Evolutionary conservation across 53 echinoderm and acorn worm species (phyloP).

Genomic region (Glandiceps talaboti): DNA sequence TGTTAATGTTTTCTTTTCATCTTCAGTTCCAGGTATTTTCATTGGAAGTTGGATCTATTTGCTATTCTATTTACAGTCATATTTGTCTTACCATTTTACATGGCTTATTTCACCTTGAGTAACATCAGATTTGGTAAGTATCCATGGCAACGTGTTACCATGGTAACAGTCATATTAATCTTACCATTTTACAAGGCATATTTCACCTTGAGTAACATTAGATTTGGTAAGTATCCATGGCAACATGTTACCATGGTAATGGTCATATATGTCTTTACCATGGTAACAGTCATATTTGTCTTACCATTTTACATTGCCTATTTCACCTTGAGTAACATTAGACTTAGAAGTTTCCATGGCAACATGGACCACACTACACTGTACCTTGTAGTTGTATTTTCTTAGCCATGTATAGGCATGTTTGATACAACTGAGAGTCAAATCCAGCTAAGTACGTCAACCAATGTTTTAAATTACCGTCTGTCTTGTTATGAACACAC

Average conservation of each 20-base stretch:
- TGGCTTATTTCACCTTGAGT: conserved; percentile 80
- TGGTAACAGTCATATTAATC: conserved; percentile 78
- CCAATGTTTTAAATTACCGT: too few relatives aligned
- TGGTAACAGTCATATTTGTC: conserved; percentile 72
- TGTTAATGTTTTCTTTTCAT: not conserved
- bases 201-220: conserved; percentile 73
- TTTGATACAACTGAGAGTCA: too few relatives aligned
- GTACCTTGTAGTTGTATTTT: too few relatives aligned
- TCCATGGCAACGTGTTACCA: too few relatives aligned
- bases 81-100: conserved; percentile 81
- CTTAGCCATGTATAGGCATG: too few relatives aligned
- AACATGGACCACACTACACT: too few relatives aligned
- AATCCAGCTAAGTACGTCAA: too few relatives aligned
- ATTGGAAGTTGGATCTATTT: conserved; percentile 80
- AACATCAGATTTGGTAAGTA: conserved; percentile 56
- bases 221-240: too few relatives aligned
- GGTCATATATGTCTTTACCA: conserved; percentile 42
- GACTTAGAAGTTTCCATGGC: too few relatives aligned
- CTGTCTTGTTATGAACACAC: too few relatives aligned
- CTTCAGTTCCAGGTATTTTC: conserved; percentile 80
- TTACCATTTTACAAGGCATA: conserved; percentile 90
- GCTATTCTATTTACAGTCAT: conserved; percentile 54
- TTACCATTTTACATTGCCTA: conserved; percentile 91
- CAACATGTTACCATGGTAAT: conserved; percentile 34
- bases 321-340: conserved; percentile 73